Percentiles rank a stretch among this genome's conserved stretches.
These are phyloP conservation scores for Neocloeon triangulifer DNA, from an alignment of 1,140 invertebrate species.

Conservation along the genomic window DNA sequence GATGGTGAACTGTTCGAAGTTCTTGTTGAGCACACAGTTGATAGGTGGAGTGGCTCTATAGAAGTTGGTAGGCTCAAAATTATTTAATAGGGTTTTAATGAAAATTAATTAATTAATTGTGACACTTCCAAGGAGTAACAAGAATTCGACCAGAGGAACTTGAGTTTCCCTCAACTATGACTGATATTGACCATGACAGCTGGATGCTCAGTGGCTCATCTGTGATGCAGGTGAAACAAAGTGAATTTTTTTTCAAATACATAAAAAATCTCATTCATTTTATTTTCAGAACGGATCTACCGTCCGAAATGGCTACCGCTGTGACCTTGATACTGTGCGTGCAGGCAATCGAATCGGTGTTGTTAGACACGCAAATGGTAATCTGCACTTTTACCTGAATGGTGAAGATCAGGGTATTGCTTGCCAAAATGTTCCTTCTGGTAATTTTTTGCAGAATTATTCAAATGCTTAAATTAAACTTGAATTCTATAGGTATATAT, in stretches of 20 bases:
- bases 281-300: conserved; percentile 62
- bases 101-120: too few relatives aligned
- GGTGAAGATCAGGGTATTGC: conserved; percentile 76
- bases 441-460: conserved; percentile 12
- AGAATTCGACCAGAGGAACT: conserved; percentile 69
- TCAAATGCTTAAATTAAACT: not conserved
- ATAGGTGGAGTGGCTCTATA: conserved; percentile 74
- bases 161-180: conserved; percentile 71
- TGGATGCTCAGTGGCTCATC: conserved; percentile 74
- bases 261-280: not conserved
- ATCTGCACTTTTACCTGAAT: conserved; percentile 74
- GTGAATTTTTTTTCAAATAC: not conserved
- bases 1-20: conserved; percentile 88
- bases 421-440: conserved; percentile 54
- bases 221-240: conserved; percentile 23
- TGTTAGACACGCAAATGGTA: conserved; percentile 64
- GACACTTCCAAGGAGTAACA: conserved; percentile 41
- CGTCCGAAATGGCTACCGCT: conserved; percentile 55
- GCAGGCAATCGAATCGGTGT: conserved; percentile 60
- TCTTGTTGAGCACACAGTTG: conserved; percentile 74
- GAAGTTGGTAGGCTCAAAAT: conserved; percentile 47
- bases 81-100: too few relatives aligned
- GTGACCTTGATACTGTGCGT: conserved; percentile 57
- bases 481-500: conserved; percentile 39
- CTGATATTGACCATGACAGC: conserved; percentile 75